Conservation (phyloP, 1,140 invertebrate species). For the Zeugodacus cucurbitae region DNA sequence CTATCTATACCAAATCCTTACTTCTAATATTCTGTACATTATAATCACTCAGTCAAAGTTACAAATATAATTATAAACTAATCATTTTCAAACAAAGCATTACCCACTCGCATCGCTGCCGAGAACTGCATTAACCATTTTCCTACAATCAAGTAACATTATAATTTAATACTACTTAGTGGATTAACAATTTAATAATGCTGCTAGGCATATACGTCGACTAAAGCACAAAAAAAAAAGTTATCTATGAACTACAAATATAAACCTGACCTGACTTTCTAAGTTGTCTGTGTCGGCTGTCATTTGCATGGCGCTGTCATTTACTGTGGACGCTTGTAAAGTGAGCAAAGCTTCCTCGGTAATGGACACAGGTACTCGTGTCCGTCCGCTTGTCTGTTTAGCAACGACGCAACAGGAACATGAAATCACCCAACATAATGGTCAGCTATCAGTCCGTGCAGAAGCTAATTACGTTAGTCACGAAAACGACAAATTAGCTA, state of each 20-base stretch:
- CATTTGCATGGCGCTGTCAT: neutral
- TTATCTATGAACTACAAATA: neutral
- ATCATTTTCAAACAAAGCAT: neutral
- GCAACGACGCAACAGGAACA: neutral
- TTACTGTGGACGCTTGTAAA: neutral
- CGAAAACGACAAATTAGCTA: slow-evolving; percentile 16
- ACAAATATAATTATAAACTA: neutral
- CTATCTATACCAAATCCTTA: neutral
- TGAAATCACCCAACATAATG: slow-evolving; percentile 13
- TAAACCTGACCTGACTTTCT: slow-evolving; percentile 12
- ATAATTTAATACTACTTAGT: neutral
- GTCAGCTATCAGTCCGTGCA: neutral
- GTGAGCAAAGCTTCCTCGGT: neutral
- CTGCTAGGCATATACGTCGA: neutral
- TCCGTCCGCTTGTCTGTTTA: neutral
- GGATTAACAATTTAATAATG: neutral
- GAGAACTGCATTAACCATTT: neutral
- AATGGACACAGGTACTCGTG: neutral
- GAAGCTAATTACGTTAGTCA: slow-evolving; percentile 27
- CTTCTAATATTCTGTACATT: neutral
- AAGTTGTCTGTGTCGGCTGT: neutral
- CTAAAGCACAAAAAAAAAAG: neutral
- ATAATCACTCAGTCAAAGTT: neutral
- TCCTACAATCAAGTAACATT: neutral
- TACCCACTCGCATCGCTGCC: neutral